These are phyloP conservation scores for Hypomesus transpacificus DNA, from an alignment of 2,113 vertebrate genomes.

Conservation along the genomic window DNA sequence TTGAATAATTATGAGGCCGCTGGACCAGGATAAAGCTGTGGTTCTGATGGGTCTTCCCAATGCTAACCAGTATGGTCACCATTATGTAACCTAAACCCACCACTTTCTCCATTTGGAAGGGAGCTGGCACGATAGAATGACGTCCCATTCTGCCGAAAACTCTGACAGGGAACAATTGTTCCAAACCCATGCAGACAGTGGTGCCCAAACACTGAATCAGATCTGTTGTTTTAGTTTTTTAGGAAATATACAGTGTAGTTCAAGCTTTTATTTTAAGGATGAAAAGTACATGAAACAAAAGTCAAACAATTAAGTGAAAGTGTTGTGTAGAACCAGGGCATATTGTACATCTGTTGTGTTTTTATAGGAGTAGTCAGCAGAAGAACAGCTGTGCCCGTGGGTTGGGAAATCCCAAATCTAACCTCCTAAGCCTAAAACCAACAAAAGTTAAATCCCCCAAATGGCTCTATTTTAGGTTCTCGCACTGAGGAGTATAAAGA, in stretches of 20 bases:
- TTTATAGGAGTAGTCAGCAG: slow-evolving; percentile 31
- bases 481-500: too few species aligned
- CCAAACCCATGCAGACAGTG: slow-evolving; percentile 14
- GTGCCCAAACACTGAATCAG: slow-evolving; percentile 29
- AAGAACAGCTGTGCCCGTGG: slow-evolving; percentile 27
- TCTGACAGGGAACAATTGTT: slow-evolving; percentile 37
- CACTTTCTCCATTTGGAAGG: slow-evolving; percentile 42
- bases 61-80: slow-evolving; percentile 42
- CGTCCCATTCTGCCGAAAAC: slow-evolving; percentile 46
- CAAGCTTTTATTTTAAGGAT: too few species aligned
- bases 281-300: too few species aligned
- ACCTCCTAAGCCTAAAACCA: slow-evolving; percentile 29
- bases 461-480: too few species aligned
- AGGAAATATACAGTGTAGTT: too few species aligned
- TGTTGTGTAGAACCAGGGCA: slow-evolving; percentile 15
- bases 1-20: slow-evolving; percentile 34
- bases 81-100: slow-evolving; percentile 42
- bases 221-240: slow-evolving; percentile 13
- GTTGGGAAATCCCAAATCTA: slow-evolving; percentile 54
- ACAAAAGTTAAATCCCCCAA: slow-evolving; percentile 20
- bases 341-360: slow-evolving; percentile 30
- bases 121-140: slow-evolving; percentile 49
- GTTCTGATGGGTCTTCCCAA: slow-evolving; percentile 40
- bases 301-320: slow-evolving; percentile 14
- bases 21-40: slow-evolving; percentile 42